phyloP scores from a whole-genome alignment of 2,113 vertebrate species.

The Pterocles burchelli region DNA sequence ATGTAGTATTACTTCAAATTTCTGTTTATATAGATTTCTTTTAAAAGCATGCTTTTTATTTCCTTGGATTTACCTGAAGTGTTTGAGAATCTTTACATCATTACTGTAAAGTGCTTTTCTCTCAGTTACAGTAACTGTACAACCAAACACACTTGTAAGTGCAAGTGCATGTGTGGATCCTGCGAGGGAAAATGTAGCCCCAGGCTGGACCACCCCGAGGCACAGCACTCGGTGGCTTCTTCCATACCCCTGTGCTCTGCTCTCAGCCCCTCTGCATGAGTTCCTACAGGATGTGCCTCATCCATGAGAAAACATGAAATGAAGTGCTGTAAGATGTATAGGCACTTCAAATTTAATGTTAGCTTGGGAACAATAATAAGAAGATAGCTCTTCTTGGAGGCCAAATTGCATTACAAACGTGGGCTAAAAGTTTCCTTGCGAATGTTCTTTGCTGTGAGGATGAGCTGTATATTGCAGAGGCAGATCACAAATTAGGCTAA shows the following conservation, averaged over 20 bases:
- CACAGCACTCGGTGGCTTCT: neutral
- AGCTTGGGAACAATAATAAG: neutral
- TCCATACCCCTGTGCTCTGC: too few species aligned
- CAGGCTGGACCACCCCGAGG: too few species aligned
- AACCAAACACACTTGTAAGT: neutral
- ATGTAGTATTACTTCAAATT: neutral
- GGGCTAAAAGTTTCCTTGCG: neutral
- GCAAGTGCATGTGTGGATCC: fast-evolving
- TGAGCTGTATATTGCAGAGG: neutral
- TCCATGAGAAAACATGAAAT: neutral
- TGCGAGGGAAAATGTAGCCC: neutral
- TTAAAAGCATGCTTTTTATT: neutral
- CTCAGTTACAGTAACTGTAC: neutral
- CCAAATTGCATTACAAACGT: neutral
- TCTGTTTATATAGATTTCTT: neutral
- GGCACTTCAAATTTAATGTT: neutral
- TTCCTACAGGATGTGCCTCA: neutral
- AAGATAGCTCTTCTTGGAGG: neutral
- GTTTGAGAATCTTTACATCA: neutral
- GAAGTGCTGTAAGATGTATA: neutral
- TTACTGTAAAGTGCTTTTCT: neutral
- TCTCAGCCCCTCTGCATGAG: neutral
- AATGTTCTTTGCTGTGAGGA: neutral
- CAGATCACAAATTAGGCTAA: neutral
- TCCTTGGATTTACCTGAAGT: neutral